Percentiles rank a stretch among this genome's conserved stretches.
Evolutionary conservation across 2,888 invertebrate species (phyloP).

Genomic region (Cerceris rybyensis): DNA sequence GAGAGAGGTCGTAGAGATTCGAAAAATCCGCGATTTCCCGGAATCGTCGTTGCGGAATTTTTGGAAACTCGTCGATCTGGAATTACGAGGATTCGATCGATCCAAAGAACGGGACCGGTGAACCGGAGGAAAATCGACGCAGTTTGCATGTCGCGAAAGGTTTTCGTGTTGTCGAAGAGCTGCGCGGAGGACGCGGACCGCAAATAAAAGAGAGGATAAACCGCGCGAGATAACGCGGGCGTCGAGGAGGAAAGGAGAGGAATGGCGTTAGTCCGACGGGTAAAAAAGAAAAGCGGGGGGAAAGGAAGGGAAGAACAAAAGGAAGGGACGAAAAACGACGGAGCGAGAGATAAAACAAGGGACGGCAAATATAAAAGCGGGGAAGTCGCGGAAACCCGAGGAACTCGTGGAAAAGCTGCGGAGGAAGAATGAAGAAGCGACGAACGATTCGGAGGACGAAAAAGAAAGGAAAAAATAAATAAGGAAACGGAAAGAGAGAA

Average conservation of each 20-base stretch:
- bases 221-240: not conserved
- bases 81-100: no score
- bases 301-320: constrained; percentile 3
- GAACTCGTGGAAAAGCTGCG: not conserved
- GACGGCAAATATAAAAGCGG: not conserved
- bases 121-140: not conserved
- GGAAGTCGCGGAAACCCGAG: not conserved
- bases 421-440: not conserved
- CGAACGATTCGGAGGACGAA: constrained; percentile 1
- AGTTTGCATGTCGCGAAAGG: constrained; percentile 1
- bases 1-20: no score
- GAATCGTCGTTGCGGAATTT: no score
- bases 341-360: constrained; percentile 6
- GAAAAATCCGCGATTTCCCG: no score
- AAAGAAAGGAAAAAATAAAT: constrained; percentile 10
- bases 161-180: not conserved
- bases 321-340: constrained; percentile 1
- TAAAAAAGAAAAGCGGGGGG: constrained; percentile 11
- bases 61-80: no score
- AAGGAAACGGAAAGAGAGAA: not conserved
- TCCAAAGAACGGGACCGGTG: no score
- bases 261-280: not conserved
- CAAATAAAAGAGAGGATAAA: not conserved
- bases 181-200: not conserved
- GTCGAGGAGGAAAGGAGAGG: not conserved